Conservation (phyloP, 2,797 vertebrate species). For the Orientallactaga sibirica region DNA sequence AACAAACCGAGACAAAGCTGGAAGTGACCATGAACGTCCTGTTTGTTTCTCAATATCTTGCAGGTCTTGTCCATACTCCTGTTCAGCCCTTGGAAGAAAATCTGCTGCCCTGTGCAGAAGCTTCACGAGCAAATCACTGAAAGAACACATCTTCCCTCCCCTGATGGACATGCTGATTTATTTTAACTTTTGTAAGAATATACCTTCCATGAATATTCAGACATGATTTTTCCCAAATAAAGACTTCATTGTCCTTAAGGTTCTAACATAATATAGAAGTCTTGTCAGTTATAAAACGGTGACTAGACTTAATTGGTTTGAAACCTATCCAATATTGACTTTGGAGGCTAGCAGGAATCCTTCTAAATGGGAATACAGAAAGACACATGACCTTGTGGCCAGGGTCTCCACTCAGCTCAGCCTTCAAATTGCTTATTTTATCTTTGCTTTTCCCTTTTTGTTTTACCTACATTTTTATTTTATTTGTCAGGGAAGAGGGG, state of each 20-base stretch:
- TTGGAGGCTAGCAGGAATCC: not conserved
- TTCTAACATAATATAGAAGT: not conserved
- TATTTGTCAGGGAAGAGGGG: not conserved
- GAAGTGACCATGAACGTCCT: slow-evolving; percentile 30
- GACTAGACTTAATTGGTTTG: not conserved
- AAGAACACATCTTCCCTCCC: slow-evolving; percentile 87
- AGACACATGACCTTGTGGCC: not conserved
- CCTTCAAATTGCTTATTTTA: not conserved
- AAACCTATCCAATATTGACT: not conserved
- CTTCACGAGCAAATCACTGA: slow-evolving; percentile 78
- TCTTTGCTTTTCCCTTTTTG: not conserved
- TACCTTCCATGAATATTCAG: not conserved
- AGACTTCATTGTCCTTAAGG: not conserved
- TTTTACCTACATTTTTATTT: not conserved
- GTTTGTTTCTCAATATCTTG: slow-evolving; percentile 18
- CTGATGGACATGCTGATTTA: slow-evolving; percentile 89
- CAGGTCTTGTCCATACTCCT: slow-evolving; percentile 63
- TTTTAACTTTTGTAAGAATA: slow-evolving; percentile 92
- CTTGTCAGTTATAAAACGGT: not conserved
- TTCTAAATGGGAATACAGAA: not conserved
- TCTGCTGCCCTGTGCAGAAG: slow-evolving; percentile 47
- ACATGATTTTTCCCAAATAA: not conserved
- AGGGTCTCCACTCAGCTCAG: not conserved
- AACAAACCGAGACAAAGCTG: slow-evolving; percentile 17
- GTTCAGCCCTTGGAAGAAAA: slow-evolving; percentile 46